These are phyloP conservation scores for Oncorhynchus clarkii DNA, from an alignment of 2,113 vertebrate species.

Conservation along the genomic window DNA sequence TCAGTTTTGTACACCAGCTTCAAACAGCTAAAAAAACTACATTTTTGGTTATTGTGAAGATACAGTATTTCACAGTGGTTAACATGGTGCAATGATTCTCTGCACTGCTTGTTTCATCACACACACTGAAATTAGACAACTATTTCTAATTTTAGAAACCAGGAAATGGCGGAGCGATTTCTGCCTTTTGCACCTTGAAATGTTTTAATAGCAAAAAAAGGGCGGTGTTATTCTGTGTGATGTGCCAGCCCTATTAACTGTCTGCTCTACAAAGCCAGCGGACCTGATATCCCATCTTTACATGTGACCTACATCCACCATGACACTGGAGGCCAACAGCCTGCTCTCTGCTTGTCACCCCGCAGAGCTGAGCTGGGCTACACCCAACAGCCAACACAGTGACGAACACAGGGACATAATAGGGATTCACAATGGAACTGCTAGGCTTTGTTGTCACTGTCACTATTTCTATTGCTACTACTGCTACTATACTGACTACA, in stretches of 20 bases:
- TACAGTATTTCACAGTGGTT: too few species aligned
- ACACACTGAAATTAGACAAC: too few species aligned
- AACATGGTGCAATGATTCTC: too few species aligned
- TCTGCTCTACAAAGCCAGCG: conserved; percentile 22
- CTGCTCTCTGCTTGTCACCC: background rate
- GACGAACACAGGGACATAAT: background rate
- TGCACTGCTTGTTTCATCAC: too few species aligned
- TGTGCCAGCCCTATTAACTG: conserved; percentile 19
- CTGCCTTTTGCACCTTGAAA: too few species aligned
- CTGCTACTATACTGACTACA: background rate
- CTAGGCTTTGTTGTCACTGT: background rate
- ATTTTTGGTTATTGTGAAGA: too few species aligned
- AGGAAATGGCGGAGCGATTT: too few species aligned
- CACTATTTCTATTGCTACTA: background rate
- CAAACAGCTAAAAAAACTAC: too few species aligned
- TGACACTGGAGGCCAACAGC: background rate
- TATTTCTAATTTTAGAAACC: too few species aligned
- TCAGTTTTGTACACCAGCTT: too few species aligned
- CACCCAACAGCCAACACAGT: background rate
- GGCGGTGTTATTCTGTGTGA: background rate
- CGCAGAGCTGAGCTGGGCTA: background rate
- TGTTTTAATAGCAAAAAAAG: background rate
- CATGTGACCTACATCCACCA: conserved; percentile 39
- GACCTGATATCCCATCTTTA: conserved; percentile 30
- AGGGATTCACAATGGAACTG: background rate